Conservation (phyloP, 2,888 invertebrate genomes). For the Cephus sareptanus region DNA sequence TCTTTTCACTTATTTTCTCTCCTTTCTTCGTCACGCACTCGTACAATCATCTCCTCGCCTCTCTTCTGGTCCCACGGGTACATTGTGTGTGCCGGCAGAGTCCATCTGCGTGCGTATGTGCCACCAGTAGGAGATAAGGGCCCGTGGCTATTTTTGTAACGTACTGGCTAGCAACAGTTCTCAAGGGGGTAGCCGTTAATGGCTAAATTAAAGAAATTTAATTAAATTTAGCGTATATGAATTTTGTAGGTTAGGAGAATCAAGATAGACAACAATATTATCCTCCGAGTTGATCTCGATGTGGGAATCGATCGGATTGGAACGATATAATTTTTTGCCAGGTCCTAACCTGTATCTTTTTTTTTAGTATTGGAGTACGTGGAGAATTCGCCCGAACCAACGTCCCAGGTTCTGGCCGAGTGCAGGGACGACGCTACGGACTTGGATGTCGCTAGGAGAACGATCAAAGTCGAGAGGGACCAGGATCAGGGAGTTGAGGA, state of each 20-base stretch:
- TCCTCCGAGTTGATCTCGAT: background rate
- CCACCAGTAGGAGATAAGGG: constrained; percentile 48
- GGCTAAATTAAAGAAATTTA: background rate
- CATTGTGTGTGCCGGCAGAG: constrained; percentile 10
- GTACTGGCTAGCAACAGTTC: constrained; percentile 55
- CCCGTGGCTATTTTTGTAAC: constrained; percentile 54
- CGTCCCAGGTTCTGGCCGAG: constrained; percentile 26
- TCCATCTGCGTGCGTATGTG: constrained; percentile 19
- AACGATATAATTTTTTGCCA: constrained; percentile 1
- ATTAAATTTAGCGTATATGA: background rate
- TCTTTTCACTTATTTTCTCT: constrained; percentile 15
- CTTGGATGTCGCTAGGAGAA: background rate
- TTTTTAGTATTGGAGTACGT: constrained; percentile 28
- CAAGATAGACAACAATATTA: background rate
- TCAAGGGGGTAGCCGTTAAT: constrained; percentile 10
- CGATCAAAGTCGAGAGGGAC: constrained; percentile 31
- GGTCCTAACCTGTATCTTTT: background rate
- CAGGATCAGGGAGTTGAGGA: constrained; percentile 8
- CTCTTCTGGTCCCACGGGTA: background rate
- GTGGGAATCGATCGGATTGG: background rate
- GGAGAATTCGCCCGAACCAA: constrained; percentile 25
- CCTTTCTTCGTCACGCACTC: constrained; percentile 8
- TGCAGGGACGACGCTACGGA: constrained; percentile 16
- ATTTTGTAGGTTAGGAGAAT: background rate
- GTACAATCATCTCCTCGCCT: background rate